These are phyloP conservation scores for Apamea monoglypha DNA, from an alignment of 2,888 invertebrate genomes.

Conservation along the genomic window DNA sequence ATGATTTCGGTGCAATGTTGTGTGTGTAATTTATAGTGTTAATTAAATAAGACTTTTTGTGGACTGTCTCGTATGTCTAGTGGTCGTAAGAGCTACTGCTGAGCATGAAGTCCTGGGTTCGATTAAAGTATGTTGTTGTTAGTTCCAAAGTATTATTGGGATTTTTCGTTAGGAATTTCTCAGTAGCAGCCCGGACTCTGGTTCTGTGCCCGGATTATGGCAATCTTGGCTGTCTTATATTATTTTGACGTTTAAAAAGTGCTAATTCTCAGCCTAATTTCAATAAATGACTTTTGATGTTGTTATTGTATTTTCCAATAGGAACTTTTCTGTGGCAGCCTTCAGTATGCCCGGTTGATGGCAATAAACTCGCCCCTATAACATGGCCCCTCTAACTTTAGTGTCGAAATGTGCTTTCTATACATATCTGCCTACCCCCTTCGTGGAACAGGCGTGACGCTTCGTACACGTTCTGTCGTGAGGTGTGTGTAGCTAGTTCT, in stretches of 20 bases:
- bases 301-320: not conserved
- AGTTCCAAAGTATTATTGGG: not conserved
- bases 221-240: no score
- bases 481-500: not conserved
- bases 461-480: not conserved
- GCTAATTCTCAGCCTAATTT: not conserved
- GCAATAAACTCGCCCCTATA: not conserved
- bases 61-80: not conserved
- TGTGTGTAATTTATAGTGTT: not conserved
- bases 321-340: not conserved
- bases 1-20: conserved; percentile 12
- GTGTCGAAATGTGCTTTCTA: no score
- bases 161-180: no score
- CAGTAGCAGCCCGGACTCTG: no score
- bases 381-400: no score
- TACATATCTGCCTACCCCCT: not conserved
- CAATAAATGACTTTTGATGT: not conserved
- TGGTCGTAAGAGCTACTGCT: no score
- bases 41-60: not conserved
- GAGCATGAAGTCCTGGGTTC: not conserved
- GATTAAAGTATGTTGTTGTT: no score
- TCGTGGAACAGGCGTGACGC: not conserved
- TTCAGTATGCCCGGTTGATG: not conserved
- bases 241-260: no score
- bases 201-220: no score